Base-by-base conservation (phyloP, 2,113 vertebrate species). In the Esox niger region DNA sequence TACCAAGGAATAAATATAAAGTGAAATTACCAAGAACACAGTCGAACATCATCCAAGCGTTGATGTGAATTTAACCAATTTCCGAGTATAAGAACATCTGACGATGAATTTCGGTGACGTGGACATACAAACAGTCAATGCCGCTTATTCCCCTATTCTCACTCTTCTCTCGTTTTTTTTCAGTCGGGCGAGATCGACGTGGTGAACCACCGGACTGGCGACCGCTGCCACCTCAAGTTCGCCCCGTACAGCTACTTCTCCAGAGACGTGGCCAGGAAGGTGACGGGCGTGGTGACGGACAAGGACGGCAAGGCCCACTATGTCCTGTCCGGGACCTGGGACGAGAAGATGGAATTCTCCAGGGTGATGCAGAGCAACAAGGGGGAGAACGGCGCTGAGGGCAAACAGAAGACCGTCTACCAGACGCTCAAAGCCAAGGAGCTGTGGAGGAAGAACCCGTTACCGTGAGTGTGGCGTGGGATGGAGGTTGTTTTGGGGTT, bases 211-310 rank as follows among this genome's bases (percentile, higher is more conserved):
- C 94, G 80, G 79, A 99, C 97, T 0, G 94, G 94, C 9, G 97
- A 99, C 84, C 95, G 93, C 78, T 99, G 97, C 82, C 94, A 94
- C 81, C 95, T 99, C 59, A 99, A 98, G 84, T 99, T 99, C 15
- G 92, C 95, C 32, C 97, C 97, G 47, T 99, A 99, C 79, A 98
- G 97, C 82, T 99, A 99, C 86, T 98, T 98, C 82, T 98, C 96
- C 3, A 90, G 97, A 82, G 97, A 98, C 0, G 91, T 98, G 66
- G 93, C 96, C 0, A 92, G 97, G 80, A 99, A 99, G 94, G 97
- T 99, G 11, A 98, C 96, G 0, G 97, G 97, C 1, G 95, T 98
- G 46, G 96, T 99, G 64, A 93, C 88, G 0, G 97, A 99, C 69
- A 92, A 91, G 5, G 81, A 90, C 0, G 96, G 96, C 9, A 98